These are phyloP conservation scores for Allobates femoralis DNA, from an alignment of 2,797 vertebrate genomes.

Conservation along the genomic window DNA sequence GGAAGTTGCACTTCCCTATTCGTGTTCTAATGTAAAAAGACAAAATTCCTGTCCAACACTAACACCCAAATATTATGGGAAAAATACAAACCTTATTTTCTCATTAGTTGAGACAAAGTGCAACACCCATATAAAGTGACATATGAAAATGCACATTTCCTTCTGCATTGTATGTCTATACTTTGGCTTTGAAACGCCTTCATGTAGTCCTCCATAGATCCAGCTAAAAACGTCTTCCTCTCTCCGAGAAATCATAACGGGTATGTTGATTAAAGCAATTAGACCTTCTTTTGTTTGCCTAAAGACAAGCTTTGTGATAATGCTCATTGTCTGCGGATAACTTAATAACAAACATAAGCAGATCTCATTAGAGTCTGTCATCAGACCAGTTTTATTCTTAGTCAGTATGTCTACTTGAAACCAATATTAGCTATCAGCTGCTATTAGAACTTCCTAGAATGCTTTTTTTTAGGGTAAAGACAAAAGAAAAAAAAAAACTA, in stretches of 20 bases:
- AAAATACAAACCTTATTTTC: conserved; percentile 37
- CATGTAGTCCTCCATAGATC: conserved; percentile 80
- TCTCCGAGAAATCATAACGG: conserved; percentile 92
- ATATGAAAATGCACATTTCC: conserved; percentile 61
- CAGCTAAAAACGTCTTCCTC: conserved; percentile 91
- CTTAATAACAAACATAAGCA: conserved; percentile 97
- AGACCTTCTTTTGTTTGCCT: conserved; percentile 95
- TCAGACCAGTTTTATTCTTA: conserved; percentile 87
- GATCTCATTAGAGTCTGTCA: conserved; percentile 99
- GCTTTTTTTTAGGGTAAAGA: conserved; percentile 77
- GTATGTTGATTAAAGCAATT: conserved; percentile 98
- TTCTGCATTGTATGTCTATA: conserved; percentile 68
- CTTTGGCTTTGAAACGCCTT: conserved; percentile 38
- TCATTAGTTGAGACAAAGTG: conserved; percentile 60
- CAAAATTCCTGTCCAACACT: conserved; percentile 12
- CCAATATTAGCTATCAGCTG: conserved; percentile 90
- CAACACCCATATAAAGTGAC: conserved; percentile 62
- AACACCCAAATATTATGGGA: conserved; percentile 34
- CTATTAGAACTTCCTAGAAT: conserved; percentile 82
- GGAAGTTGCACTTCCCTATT: background rate
- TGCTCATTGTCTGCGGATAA: conserved; percentile 88
- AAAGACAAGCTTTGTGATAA: conserved; percentile 84
- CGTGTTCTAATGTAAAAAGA: background rate
- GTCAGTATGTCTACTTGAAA: conserved; percentile 82
- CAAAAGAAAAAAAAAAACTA: conserved; percentile 20